Percentiles rank a stretch among this genome's conserved stretches.
Conservation (phyloP, 2,797 vertebrate species). For the Apogon talboti region DNA sequence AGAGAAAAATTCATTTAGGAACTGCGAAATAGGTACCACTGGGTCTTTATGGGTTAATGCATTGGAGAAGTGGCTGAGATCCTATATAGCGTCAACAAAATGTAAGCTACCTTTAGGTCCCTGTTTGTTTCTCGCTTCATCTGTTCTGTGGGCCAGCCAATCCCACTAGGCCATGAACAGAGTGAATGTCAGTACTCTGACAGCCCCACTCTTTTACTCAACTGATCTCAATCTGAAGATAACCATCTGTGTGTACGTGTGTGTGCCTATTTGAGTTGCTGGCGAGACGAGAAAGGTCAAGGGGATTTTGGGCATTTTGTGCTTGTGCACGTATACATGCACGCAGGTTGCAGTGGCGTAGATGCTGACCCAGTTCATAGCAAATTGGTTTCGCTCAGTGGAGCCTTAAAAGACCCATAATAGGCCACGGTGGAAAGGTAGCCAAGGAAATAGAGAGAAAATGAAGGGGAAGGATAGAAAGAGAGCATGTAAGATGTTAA, state of each 20-base stretch:
- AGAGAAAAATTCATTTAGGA: too few relatives aligned
- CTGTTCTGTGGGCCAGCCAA: conserved; percentile 20
- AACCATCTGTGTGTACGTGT: conserved; percentile 25
- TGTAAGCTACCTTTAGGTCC: conserved; percentile 28
- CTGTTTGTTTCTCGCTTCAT: conserved; percentile 28
- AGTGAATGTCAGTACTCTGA: conserved; percentile 38
- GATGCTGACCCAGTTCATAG: conserved; percentile 71
- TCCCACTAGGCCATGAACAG: conserved; percentile 23
- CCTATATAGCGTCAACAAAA: conserved; percentile 27
- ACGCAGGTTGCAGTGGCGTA: conserved; percentile 38
- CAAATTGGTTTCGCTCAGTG: conserved; percentile 75
- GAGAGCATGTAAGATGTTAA: conserved; percentile 22
- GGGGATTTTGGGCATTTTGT: conserved; percentile 22
- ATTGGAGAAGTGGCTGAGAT: conserved; percentile 4
- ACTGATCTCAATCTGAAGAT: conserved; percentile 56
- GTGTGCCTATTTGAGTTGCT: conserved; percentile 12
- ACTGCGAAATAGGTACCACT: too few relatives aligned
- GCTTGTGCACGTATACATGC: conserved; percentile 40
- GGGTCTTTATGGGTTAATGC: background rate
- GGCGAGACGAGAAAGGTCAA: conserved; percentile 46
- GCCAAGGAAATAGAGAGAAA: conserved; percentile 26
- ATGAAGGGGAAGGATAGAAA: conserved; percentile 16
- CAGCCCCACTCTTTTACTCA: conserved; percentile 29
- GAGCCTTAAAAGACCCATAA: conserved; percentile 81
- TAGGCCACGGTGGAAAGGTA: conserved; percentile 71